These are phyloP conservation scores for Tigriopus japonicus DNA, from an alignment of 1,140 invertebrate genomes.

Conservation along the genomic window DNA sequence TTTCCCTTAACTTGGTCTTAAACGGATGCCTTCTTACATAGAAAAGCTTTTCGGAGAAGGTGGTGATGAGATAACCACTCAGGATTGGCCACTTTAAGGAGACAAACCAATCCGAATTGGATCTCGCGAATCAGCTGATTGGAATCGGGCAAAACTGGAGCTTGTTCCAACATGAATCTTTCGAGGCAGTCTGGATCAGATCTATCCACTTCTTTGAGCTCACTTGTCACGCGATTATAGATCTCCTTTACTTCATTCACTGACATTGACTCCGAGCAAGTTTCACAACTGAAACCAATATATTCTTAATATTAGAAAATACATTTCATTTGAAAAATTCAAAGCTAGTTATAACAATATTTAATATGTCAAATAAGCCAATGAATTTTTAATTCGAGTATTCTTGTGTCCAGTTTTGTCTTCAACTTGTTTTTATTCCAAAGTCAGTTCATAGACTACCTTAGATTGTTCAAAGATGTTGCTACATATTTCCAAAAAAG, in stretches of 20 bases:
- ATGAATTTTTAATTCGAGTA: too few relatives aligned
- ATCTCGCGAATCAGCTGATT: not conserved
- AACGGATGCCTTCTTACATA: not conserved
- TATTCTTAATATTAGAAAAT: too few relatives aligned
- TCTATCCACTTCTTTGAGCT: slow-evolving; percentile 3
- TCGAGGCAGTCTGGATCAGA: not conserved
- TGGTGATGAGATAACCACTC: not conserved
- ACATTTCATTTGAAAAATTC: too few relatives aligned
- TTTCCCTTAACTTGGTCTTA: not conserved
- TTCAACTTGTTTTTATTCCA: too few relatives aligned
- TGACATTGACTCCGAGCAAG: not conserved
- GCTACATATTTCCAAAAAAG: too few relatives aligned
- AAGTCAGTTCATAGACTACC: too few relatives aligned
- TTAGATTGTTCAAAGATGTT: too few relatives aligned
- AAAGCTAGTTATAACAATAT: too few relatives aligned
- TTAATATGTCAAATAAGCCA: too few relatives aligned
- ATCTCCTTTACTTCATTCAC: not conserved
- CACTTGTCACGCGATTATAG: not conserved
- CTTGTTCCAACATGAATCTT: not conserved
- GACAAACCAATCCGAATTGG: not conserved
- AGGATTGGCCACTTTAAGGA: too few relatives aligned
- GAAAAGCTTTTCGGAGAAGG: slow-evolving; percentile 2
- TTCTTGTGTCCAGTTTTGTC: too few relatives aligned
- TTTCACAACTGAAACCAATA: not conserved
- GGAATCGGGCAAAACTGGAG: not conserved